These are phyloP conservation scores for Drosophila koepferae DNA, from an alignment of 2,888 invertebrate genomes.

Conservation along the genomic window DNA sequence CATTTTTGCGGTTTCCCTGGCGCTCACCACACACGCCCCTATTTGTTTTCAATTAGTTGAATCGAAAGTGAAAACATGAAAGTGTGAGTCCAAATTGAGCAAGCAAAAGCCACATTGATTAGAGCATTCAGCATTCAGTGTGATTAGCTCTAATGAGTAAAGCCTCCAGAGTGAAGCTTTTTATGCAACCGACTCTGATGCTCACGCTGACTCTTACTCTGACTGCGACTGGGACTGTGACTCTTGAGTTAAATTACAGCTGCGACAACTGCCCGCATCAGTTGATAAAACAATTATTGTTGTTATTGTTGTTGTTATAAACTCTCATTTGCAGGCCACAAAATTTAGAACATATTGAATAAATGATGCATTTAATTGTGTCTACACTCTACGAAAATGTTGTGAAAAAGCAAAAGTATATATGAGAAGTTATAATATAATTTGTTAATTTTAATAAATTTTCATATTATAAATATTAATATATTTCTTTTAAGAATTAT, in stretches of 20 bases:
- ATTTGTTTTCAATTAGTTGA: conserved; percentile 67
- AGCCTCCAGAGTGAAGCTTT: conserved; percentile 28
- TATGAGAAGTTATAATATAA: too few species aligned
- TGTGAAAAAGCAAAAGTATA: not conserved
- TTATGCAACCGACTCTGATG: conserved; percentile 45
- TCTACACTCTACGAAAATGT: conserved; percentile 9
- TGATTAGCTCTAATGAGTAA: conserved; percentile 65
- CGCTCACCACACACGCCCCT: conserved; percentile 29
- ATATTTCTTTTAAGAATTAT: not conserved
- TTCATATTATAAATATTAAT: not conserved
- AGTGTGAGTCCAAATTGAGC: conserved; percentile 73
- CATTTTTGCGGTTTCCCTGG: conserved; percentile 50
- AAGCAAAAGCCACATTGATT: conserved; percentile 68
- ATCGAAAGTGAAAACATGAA: conserved; percentile 78
- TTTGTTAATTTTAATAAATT: too few species aligned
- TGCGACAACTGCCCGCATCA: conserved; percentile 54
- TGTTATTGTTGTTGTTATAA: not conserved
- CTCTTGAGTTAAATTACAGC: conserved; percentile 14
- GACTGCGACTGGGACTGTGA: not conserved
- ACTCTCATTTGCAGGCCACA: conserved; percentile 53
- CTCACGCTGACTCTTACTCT: not conserved
- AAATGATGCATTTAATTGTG: conserved; percentile 6
- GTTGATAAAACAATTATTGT: conserved; percentile 25
- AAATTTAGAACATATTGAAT: conserved; percentile 28
- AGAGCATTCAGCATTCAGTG: conserved; percentile 58